These are phyloP conservation scores for Odobenus rosmarus DNA, from an alignment of 2,113 vertebrate species.

Conservation along the genomic window DNA sequence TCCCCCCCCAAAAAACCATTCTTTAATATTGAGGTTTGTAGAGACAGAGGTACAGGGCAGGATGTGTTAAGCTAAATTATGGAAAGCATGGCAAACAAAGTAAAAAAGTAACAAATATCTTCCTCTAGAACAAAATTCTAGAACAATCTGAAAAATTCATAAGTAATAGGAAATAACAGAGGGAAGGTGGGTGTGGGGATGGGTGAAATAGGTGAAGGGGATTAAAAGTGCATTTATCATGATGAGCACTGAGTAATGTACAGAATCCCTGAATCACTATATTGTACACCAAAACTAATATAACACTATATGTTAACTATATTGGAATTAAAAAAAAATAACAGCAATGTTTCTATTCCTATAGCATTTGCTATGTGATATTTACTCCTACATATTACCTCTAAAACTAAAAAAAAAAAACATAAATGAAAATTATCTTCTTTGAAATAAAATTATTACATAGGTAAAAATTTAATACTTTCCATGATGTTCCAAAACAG, in stretches of 20 bases:
- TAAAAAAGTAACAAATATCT: background rate
- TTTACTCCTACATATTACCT: background rate
- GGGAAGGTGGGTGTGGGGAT: background rate
- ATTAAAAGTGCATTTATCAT: background rate
- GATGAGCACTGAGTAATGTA: background rate
- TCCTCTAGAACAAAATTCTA: background rate
- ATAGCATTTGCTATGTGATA: background rate
- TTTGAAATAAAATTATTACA: constrained; percentile 52
- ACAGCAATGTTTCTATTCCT: background rate
- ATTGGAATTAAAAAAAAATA: background rate
- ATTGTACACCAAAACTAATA: background rate
- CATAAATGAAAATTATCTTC: background rate
- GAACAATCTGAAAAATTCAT: background rate
- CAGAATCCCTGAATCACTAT: background rate
- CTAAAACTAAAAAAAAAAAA: background rate
- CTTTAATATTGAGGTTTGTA: background rate
- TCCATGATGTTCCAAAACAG: background rate
- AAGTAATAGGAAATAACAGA: constrained; percentile 14
- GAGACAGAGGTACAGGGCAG: background rate
- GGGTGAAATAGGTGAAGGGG: background rate
- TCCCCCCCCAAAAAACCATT: background rate
- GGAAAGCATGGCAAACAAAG: background rate
- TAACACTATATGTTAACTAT: background rate
- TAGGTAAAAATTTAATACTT: constrained; percentile 13
- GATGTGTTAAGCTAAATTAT: background rate